A percentile compares a stretch with the other conserved stretches of the same genome.
Conservation (phyloP, 2,888 invertebrate genomes). For the Girardia tigrina region DNA sequence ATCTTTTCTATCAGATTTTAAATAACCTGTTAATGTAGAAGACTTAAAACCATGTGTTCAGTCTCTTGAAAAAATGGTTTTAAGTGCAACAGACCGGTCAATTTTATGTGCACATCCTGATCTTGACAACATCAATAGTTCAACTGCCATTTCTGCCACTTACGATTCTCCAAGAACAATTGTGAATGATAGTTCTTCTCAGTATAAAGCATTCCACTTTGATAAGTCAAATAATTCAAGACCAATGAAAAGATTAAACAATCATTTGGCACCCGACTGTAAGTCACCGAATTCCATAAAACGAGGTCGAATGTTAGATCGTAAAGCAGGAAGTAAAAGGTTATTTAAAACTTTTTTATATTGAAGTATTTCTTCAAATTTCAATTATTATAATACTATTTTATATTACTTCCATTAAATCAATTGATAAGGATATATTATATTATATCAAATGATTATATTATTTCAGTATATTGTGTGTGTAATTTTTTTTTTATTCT, state of each 20-base stretch:
- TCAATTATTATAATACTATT: too few species aligned
- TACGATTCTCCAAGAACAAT: constrained; percentile 13
- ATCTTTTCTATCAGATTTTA: background rate
- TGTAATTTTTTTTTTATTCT: too few species aligned
- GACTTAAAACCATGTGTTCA: background rate
- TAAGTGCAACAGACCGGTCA: background rate
- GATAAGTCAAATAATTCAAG: background rate
- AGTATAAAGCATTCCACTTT: constrained; percentile 9
- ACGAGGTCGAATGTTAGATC: background rate
- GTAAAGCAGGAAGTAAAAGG: constrained; percentile 1
- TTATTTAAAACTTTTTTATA: too few species aligned
- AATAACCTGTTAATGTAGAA: background rate
- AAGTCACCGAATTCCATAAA: background rate
- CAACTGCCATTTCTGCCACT: background rate
- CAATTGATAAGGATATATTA: too few species aligned
- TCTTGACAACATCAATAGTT: background rate
- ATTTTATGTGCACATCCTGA: constrained; percentile 5
- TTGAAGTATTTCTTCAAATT: too few species aligned
- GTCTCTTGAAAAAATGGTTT: background rate
- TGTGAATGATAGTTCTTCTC: background rate
- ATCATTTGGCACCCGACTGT: background rate
- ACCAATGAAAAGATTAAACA: background rate
- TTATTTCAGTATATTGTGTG: too few species aligned
- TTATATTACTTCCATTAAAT: too few species aligned
- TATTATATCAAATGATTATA: too few species aligned